Evolutionary conservation across 2,888 invertebrate species (phyloP), one percentile per base, ranked within the genome.

Genomic region (Acanthosepion lycidas): DNA sequence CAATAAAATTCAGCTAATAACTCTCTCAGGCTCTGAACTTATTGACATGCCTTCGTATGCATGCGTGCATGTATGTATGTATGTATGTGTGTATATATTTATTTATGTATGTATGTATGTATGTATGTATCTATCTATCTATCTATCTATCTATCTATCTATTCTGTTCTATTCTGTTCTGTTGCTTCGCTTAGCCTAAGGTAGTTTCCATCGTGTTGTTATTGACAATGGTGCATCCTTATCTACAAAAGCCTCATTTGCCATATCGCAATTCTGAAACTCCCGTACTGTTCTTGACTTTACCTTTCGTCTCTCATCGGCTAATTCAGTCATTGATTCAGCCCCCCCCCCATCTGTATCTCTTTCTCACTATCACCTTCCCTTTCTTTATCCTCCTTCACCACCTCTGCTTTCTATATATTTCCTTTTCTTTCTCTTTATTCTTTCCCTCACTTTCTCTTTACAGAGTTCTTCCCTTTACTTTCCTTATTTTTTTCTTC

Each of bases 221-320:
- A 78, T 78, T 78, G 78, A 78, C 78, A 78, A 78, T 78, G n/a
- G 78, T 78, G n/a, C 78, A 78, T 78, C 78, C 78, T 78, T 78
- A 78, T 78, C 78, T 78, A 28, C 15, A 78, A 78, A 78, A n/a
- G n/a, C 28, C n/a, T n/a, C 78, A 78, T 78, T 78, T 26, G 64
- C 23, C 28, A 9, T 78, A n/a, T 78, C 78, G 9, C 78, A n/a
- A 78, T 78, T 15, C 9, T 78, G 15, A 78, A n/a, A n/a, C 78
- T 78, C 6, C 78, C 8, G 64, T 6, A 8, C 28, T 15, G 28
- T 8, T 12, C 78, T n/a, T 78, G 78, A n/a, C n/a, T 78, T 78
- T 12, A 78, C 9, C n/a, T 78, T n/a, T 28, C 78, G 78, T n/a
- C 9, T n/a, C 78, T 78, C n/a, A 4, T 78, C 8, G 3, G 78